These are phyloP conservation scores for Lepidurus apus DNA, from an alignment of 1,140 invertebrate species.

Conservation along the genomic window DNA sequence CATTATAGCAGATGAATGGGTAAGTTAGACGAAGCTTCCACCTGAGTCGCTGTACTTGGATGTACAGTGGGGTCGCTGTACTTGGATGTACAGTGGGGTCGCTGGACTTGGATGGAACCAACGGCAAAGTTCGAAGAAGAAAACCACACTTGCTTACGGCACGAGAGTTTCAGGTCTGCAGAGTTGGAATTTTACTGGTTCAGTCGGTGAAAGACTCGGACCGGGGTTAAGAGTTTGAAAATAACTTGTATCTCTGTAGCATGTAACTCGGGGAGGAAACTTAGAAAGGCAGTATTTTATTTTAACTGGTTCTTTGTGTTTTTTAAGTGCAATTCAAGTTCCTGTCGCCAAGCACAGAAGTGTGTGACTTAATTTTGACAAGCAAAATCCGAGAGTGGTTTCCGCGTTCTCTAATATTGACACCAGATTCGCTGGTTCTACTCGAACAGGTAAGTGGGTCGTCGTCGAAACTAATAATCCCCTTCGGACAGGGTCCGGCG, in stretches of 20 bases:
- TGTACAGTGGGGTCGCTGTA: too few species aligned
- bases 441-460: background rate
- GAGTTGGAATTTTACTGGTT: background rate
- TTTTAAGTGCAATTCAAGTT: too few species aligned
- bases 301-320: background rate
- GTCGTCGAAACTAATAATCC: background rate
- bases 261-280: background rate
- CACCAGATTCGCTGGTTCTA: background rate
- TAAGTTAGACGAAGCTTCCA: background rate
- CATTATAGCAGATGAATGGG: background rate
- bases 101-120: constrained; percentile 1
- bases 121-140: background rate
- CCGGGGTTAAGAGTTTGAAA: background rate
- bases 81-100: constrained; percentile 10
- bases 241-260: background rate
- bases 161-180: background rate
- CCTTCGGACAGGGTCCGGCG: background rate
- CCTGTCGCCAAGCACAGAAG: background rate
- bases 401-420: background rate
- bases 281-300: background rate
- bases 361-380: background rate
- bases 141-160: constrained; percentile 9
- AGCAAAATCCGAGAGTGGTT: background rate
- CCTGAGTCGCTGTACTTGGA: too few species aligned
- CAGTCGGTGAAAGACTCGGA: background rate